phyloP scores from a whole-genome alignment of 2,113 vertebrate genomes.

The Xiphias gladius region DNA sequence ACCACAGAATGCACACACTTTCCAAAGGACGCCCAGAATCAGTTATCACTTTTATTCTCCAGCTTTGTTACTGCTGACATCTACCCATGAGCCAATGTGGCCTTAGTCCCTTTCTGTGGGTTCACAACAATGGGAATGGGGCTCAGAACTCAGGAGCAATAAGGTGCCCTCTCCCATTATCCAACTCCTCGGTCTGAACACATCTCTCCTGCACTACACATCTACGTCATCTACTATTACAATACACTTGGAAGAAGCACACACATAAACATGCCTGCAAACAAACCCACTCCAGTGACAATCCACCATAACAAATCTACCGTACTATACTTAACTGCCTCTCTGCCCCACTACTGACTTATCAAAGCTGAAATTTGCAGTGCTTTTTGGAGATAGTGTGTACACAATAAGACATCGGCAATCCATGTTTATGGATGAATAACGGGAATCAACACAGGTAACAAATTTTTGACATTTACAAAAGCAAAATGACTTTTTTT shows the following conservation, averaged over 20 bases:
- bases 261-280: not conserved
- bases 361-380: conserved; percentile 46
- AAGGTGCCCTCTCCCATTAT: conserved; percentile 64
- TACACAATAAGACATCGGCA: conserved; percentile 46
- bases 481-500: conserved; percentile 29
- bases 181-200: conserved; percentile 54
- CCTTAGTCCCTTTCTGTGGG: conserved; percentile 47
- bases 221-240: conserved; percentile 41
- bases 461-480: conserved; percentile 18
- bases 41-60: conserved; percentile 65
- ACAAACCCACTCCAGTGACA: conserved; percentile 20
- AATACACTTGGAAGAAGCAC: conserved; percentile 28
- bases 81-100: conserved; percentile 59
- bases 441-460: conserved; percentile 20
- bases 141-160: conserved; percentile 43
- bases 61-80: conserved; percentile 61
- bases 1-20: conserved; percentile 26
- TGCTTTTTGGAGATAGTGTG: conserved; percentile 25
- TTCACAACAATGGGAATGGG: conserved; percentile 31
- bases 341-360: conserved; percentile 6
- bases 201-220: conserved; percentile 41
- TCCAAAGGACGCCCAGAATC: conserved; percentile 58
- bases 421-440: conserved; percentile 20
- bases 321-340: conserved; percentile 27
- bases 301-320: conserved; percentile 30